Base-by-base conservation (phyloP, 2,888 invertebrate species). In the Macrosiphum euphorbiae region DNA sequence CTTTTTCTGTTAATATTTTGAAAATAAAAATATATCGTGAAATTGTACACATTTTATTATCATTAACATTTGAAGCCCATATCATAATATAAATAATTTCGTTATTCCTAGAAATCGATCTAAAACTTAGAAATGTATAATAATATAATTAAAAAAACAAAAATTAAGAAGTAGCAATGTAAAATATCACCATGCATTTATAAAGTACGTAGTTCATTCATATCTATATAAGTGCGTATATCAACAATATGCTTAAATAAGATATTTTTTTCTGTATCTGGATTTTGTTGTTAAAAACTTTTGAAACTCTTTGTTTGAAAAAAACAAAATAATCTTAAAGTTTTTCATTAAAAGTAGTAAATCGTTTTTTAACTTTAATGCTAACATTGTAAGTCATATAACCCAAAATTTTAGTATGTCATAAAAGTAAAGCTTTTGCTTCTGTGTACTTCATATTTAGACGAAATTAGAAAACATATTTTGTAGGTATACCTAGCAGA, bases 271-370 rank as follows among this genome's bases (percentile, higher is more conserved):
- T 88, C 41, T 28, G 86, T 55, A 24, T 26, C 41, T 16, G 41
- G 28, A 58, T 44, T 55, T 55, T 58, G 26, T 58, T 88, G 55
- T 55, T 58, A 58, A 61, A 89, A 89, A 89, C 61, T 61, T 89
- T 47, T 3, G 8, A 47, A 89, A 89, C 44, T 61, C 7, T 41
- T 26, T 26, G 88, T 55, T 55, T 88, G 1, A 55, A 11, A 88
- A 88, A 28, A 52, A 88, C 35, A 52, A 55, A 55, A 55, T 55
- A 88, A 88, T 55, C 52, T 55, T 26, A 35, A 55, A 88, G 88
- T 88, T 88, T 88, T 88, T 88, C 88, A 88, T 88, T 58, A 58
- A 52, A 88, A 88, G 35, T 85, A 44, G 85, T 85, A 85, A 85
- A 44, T 85, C 41, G 88, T 55, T 88, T 55, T 88, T 88, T 35